Percentiles rank a stretch among this genome's conserved stretches.
Conservation (phyloP, 1,140 invertebrate species). For the Gonatopus flavifemur region DNA sequence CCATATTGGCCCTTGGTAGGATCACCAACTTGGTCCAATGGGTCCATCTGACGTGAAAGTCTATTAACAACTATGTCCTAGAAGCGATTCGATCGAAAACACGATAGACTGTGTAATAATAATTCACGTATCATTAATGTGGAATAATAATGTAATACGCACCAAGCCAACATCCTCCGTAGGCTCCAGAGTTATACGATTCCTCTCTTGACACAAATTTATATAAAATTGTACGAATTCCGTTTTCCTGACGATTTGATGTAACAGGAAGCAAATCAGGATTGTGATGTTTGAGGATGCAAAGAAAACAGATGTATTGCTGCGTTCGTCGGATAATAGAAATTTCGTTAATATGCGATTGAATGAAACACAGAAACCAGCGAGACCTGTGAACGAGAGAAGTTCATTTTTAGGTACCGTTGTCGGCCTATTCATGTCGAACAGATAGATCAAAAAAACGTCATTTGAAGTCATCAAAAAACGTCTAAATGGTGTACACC, state of each 20-base stretch:
- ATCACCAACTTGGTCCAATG: conserved; percentile 57
- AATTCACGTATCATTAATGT: neutral
- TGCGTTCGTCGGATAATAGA: conserved; percentile 69
- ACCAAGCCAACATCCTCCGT: conserved; percentile 80
- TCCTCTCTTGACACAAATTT: conserved; percentile 70
- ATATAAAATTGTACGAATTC: conserved; percentile 85
- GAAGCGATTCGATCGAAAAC: too few relatives aligned
- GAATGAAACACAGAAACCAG: conserved; percentile 81
- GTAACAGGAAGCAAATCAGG: conserved; percentile 72
- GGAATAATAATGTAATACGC: conserved; percentile 40
- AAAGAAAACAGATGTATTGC: conserved; percentile 87
- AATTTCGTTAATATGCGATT: conserved; percentile 83
- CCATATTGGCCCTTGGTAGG: conserved; percentile 61
- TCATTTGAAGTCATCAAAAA: too few relatives aligned
- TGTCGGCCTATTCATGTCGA: too few relatives aligned
- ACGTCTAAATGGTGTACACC: too few relatives aligned
- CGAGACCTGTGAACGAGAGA: conserved; percentile 68
- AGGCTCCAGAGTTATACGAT: conserved; percentile 73
- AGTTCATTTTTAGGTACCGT: too few relatives aligned
- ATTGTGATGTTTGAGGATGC: conserved; percentile 74
- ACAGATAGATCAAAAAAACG: too few relatives aligned
- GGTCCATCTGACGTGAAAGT: conserved; percentile 58
- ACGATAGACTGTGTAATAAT: neutral
- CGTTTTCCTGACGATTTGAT: conserved; percentile 73
- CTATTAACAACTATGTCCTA: neutral